phyloP scores from a whole-genome alignment of 2,888 invertebrate species.

The Poecilus cupreus region DNA sequence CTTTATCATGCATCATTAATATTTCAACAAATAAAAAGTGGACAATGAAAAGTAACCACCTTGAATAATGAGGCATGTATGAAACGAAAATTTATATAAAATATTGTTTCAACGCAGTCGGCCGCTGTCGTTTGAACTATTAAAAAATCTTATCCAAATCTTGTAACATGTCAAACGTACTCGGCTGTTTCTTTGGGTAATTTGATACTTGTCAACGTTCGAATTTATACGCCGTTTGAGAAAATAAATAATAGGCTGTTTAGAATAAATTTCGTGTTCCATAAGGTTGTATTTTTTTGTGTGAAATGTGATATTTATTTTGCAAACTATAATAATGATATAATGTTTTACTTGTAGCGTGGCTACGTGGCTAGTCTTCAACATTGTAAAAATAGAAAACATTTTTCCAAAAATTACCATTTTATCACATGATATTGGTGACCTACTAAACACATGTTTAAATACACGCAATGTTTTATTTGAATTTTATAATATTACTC shows the following conservation, averaged over 20 bases:
- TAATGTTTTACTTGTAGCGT: constrained; percentile 11
- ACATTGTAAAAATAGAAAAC: constrained; percentile 29
- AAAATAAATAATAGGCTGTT: neutral
- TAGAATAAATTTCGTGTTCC: too few relatives aligned
- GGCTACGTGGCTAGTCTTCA: constrained; percentile 22
- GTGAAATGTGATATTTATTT: neutral
- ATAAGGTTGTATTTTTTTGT: too few relatives aligned
- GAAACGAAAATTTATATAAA: too few relatives aligned
- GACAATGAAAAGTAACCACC: too few relatives aligned
- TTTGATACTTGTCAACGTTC: constrained; percentile 14
- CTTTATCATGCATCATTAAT: too few relatives aligned
- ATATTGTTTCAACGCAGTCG: too few relatives aligned
- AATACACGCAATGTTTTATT: constrained; percentile 42
- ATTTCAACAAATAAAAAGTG: too few relatives aligned
- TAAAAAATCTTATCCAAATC: too few relatives aligned
- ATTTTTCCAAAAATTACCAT: constrained; percentile 41
- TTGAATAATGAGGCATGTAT: too few relatives aligned
- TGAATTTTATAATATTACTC: neutral
- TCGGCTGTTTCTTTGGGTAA: neutral
- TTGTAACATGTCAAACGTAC: too few relatives aligned
- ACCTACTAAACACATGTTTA: constrained; percentile 46
- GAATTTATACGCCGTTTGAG: neutral
- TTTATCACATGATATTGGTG: constrained; percentile 49
- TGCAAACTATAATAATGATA: neutral
- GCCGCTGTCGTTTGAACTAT: too few relatives aligned